phyloP scores from a whole-genome alignment of 1,140 invertebrate species.

The Halyomorpha halys region DNA sequence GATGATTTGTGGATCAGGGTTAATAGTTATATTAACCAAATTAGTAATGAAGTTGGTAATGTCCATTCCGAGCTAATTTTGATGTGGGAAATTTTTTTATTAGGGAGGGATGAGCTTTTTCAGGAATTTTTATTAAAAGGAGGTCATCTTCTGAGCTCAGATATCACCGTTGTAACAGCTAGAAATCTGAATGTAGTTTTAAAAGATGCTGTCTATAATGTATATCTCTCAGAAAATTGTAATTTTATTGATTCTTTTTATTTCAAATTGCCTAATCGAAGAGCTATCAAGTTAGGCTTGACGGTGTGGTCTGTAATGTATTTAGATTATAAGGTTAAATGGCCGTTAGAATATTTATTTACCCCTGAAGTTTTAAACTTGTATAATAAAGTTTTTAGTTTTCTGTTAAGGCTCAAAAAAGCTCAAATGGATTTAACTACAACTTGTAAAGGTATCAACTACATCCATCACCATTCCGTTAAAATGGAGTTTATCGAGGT shows the following conservation, averaged over 20 bases:
- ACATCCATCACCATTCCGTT: not conserved
- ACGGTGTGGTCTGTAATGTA: not conserved
- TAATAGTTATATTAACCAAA: slow-evolving; percentile 12
- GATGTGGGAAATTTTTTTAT: slow-evolving; percentile 11
- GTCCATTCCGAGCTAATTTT: not conserved
- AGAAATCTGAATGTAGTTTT: slow-evolving; percentile 8
- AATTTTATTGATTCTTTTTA: slow-evolving; percentile 3
- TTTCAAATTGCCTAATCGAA: slow-evolving; percentile 8
- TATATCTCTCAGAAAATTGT: slow-evolving; percentile 16
- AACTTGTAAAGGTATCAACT: not conserved
- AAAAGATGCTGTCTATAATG: slow-evolving; percentile 16
- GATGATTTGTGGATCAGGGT: slow-evolving; percentile 14
- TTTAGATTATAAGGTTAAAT: slow-evolving; percentile 13
- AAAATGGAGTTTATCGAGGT: slow-evolving; percentile 2
- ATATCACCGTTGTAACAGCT: not conserved
- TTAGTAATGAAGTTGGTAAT: slow-evolving; percentile 14
- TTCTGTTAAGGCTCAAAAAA: slow-evolving; percentile 13
- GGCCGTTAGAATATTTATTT: slow-evolving; percentile 17
- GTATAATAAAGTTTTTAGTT: slow-evolving; percentile 14
- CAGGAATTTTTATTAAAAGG: slow-evolving; percentile 14
- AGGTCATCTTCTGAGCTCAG: not conserved
- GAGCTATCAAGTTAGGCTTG: not conserved
- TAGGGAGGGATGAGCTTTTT: slow-evolving; percentile 5
- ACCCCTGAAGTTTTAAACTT: not conserved
- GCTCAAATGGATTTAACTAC: slow-evolving; percentile 5